Conservation (phyloP, 2,797 vertebrate species). For the Molothrus ater region DNA sequence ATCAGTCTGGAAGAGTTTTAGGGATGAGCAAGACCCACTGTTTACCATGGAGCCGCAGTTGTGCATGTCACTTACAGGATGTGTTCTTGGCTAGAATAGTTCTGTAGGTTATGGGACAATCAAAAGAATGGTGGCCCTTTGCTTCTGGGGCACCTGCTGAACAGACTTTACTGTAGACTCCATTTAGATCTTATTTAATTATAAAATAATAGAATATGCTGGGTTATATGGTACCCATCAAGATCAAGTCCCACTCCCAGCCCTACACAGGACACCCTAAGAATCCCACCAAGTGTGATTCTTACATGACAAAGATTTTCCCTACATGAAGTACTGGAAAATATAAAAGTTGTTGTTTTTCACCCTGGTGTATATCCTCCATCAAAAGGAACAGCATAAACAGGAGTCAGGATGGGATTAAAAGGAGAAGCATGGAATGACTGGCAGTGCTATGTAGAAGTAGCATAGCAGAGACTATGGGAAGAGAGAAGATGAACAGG, state of each 20-base stretch:
- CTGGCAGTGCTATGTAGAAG: not conserved
- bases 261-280: not conserved
- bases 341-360: not conserved
- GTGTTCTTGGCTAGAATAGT: not conserved
- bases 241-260: not conserved
- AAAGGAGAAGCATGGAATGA: not conserved
- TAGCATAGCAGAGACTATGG: not conserved
- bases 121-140: not conserved
- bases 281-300: not conserved
- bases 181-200: not conserved
- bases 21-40: not conserved
- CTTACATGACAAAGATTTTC: not conserved
- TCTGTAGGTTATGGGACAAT: not conserved
- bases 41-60: not conserved
- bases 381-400: not conserved
- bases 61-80: not conserved
- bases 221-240: not conserved
- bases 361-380: not conserved
- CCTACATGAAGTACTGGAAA: not conserved
- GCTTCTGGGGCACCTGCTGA: not conserved
- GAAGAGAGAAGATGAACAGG: not conserved
- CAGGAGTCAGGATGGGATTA: not conserved
- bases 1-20: not conserved
- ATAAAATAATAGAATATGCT: not conserved
- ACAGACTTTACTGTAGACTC: not conserved